Percentiles rank a stretch among this genome's conserved stretches.
Conservation (phyloP, 1,140 invertebrate species). For the Drosophila bocki region DNA sequence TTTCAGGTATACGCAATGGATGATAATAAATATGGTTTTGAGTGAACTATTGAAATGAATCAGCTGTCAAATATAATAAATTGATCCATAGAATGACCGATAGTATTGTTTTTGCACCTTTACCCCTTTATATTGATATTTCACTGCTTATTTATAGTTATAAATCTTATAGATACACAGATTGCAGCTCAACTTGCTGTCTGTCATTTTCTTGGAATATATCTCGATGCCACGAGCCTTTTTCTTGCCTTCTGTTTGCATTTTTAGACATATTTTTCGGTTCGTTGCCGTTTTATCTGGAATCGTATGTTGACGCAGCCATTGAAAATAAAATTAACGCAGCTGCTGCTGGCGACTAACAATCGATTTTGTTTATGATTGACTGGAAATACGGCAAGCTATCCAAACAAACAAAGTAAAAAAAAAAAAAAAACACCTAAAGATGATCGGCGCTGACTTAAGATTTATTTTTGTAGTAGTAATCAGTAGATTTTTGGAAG, state of each 20-base stretch:
- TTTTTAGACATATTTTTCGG: conserved; percentile 30
- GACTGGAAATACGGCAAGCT: conserved; percentile 25
- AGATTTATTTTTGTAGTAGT: conserved; percentile 6
- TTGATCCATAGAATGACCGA: not conserved
- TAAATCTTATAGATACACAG: conserved; percentile 16
- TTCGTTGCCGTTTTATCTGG: conserved; percentile 32
- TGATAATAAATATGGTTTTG: not conserved
- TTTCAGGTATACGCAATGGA: not conserved
- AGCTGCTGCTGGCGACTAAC: conserved; percentile 33
- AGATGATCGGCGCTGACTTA: conserved; percentile 14
- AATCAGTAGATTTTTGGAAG: conserved; percentile 9
- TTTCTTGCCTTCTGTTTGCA: conserved; percentile 19
- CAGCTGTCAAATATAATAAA: conserved; percentile 29
- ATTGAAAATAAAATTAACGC: conserved; percentile 49
- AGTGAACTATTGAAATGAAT: conserved; percentile 12
- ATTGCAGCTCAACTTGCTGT: conserved; percentile 17
- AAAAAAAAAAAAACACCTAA: not conserved
- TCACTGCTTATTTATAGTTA: not conserved
- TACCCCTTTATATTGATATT: not conserved
- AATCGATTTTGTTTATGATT: conserved; percentile 39
- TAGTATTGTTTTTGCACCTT: not conserved
- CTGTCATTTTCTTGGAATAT: conserved; percentile 44
- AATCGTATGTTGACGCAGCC: conserved; percentile 44
- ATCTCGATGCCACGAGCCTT: conserved; percentile 25
- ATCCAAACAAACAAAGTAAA: conserved; percentile 13